Conservation (phyloP, 2,797 vertebrate species). For the Rhinatrema bivittatum region DNA sequence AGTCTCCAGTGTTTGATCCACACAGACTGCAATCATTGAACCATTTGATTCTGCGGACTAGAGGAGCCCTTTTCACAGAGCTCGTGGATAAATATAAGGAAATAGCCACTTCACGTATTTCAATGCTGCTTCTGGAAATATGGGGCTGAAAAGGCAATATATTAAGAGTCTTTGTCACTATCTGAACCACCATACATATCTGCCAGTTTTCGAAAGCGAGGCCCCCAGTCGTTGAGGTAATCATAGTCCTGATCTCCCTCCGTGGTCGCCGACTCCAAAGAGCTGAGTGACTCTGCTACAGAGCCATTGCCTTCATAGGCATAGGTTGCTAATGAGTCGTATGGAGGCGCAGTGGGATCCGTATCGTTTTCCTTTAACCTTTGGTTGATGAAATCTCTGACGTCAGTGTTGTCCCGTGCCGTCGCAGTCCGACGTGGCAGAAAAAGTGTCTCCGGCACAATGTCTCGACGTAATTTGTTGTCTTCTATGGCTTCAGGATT, state of each 20-base stretch:
- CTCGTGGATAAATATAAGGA: constrained; percentile 44
- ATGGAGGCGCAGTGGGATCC: constrained; percentile 83
- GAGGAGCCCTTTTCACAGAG: constrained; percentile 39
- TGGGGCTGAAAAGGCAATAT: constrained; percentile 45
- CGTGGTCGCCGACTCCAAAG: constrained; percentile 78
- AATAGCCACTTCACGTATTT: constrained; percentile 40
- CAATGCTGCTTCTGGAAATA: constrained; percentile 37
- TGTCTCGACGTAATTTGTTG: constrained; percentile 79
- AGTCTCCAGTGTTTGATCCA: constrained; percentile 43
- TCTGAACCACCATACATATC: constrained; percentile 87
- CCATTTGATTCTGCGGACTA: constrained; percentile 22
- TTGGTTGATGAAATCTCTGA: constrained; percentile 92
- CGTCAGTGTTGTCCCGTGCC: constrained; percentile 74
- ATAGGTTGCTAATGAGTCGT: constrained; percentile 94
- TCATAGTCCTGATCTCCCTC: constrained; percentile 90
- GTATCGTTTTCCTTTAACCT: constrained; percentile 84
- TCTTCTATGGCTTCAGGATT: constrained; percentile 89
- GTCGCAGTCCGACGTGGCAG: constrained; percentile 64
- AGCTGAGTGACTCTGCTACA: constrained; percentile 83
- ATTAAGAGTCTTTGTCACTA: constrained; percentile 85
- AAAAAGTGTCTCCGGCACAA: constrained; percentile 79
- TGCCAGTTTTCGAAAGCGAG: constrained; percentile 88
- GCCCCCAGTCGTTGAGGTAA: constrained; percentile 92
- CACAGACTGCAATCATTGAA: constrained; percentile 44
- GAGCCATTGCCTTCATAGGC: constrained; percentile 92